Conservation (phyloP, 2,113 vertebrate species). For the Chrysemys picta region DNA sequence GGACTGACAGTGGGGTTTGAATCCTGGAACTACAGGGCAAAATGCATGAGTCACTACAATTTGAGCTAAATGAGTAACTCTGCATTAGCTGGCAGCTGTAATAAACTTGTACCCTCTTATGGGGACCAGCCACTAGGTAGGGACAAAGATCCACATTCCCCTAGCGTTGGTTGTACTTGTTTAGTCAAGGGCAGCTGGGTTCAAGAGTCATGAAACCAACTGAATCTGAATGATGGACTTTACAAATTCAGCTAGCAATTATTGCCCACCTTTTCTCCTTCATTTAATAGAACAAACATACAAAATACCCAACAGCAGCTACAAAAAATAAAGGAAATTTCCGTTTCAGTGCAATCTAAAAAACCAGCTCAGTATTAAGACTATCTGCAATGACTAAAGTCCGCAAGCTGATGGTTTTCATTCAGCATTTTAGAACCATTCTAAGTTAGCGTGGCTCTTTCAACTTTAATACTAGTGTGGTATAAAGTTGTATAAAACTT, state of each 20-base stretch:
- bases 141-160: constrained; percentile 41
- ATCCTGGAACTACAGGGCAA: background rate
- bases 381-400: background rate
- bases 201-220: background rate
- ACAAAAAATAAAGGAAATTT: background rate
- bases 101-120: background rate
- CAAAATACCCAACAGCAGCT: background rate
- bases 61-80: background rate
- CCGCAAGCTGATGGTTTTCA: background rate
- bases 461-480: background rate
- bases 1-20: background rate
- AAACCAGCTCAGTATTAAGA: background rate
- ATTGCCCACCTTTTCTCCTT: background rate
- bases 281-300: background rate
- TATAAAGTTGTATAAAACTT: background rate
- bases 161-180: background rate
- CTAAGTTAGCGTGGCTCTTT: background rate
- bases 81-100: background rate
- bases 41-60: background rate
- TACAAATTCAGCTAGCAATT: background rate
- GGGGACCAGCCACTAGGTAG: constrained; percentile 61
- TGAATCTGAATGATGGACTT: background rate
- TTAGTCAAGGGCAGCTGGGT: background rate
- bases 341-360: background rate
- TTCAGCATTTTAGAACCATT: background rate